Evolutionary conservation across 2,113 vertebrate genomes (phyloP).

Genomic region (Pomatostomus ruficeps): DNA sequence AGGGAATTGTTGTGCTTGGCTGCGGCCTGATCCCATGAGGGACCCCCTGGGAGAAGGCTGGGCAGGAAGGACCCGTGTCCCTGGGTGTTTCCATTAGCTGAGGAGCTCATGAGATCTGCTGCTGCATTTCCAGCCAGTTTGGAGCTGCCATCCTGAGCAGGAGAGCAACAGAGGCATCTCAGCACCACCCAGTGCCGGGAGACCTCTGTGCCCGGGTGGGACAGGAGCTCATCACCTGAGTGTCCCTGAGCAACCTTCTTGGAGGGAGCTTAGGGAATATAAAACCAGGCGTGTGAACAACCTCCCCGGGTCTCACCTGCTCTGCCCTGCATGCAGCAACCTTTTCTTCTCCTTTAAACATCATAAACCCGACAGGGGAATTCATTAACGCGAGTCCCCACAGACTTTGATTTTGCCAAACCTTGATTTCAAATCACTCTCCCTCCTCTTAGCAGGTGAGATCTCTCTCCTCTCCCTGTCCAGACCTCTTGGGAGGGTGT

Average conservation of each 20-base stretch:
- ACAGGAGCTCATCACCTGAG: not conserved
- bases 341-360: not conserved
- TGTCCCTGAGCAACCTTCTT: not conserved
- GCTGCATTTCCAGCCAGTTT: not conserved
- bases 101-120: not conserved
- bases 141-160: not conserved
- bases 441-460: not conserved
- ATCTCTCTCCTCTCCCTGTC: not conserved
- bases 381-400: not conserved
- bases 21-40: not conserved
- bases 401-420: not conserved
- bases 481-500: not conserved
- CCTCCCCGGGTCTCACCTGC: not conserved
- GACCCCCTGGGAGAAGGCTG: not conserved
- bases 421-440: not conserved
- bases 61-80: not conserved
- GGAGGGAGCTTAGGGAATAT: not conserved
- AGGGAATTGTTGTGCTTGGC: not conserved
- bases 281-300: not conserved
- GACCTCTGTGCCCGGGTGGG: not conserved
- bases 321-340: not conserved
- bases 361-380: not conserved
- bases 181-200: not conserved
- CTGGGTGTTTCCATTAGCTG: not conserved
- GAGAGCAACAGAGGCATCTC: not conserved